Evolutionary conservation across 2,113 vertebrate species (phyloP).

Genomic region (Arenaria interpres): DNA sequence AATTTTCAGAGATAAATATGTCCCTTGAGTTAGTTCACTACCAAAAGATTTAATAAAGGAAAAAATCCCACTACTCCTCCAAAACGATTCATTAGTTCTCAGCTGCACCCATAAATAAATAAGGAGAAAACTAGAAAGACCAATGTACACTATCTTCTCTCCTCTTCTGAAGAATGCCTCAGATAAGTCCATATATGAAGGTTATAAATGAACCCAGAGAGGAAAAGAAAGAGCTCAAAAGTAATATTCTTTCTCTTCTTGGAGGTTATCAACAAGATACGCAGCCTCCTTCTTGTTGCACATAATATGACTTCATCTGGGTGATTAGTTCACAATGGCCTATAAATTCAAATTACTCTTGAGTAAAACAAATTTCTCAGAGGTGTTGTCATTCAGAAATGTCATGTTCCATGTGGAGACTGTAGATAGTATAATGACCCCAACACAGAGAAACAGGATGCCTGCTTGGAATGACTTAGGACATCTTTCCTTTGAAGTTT

Average conservation of each 20-base stretch:
- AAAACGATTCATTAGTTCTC: not conserved
- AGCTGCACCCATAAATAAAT: not conserved
- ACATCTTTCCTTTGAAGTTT: not conserved
- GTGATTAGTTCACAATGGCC: not conserved
- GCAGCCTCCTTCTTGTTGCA: not conserved
- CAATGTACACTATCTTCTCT: not conserved
- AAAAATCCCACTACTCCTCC: not conserved
- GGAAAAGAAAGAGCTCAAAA: not conserved
- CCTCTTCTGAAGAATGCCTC: not conserved
- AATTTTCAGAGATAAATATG: not conserved
- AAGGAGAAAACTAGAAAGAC: not conserved
- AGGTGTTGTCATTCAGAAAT: not conserved
- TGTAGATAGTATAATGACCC: not conserved
- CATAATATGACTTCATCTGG: not conserved
- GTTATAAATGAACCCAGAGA: not conserved
- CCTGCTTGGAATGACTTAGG: not conserved
- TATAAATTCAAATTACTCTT: not conserved
- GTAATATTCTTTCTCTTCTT: not conserved
- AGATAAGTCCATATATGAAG: not conserved
- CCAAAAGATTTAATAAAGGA: not conserved
- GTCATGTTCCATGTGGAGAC: not conserved
- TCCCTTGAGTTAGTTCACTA: not conserved
- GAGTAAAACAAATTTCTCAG: not conserved
- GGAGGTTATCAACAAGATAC: not conserved
- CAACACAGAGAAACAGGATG: not conserved